These are phyloP conservation scores for Pygoscelis antarcticus DNA, from an alignment of 2,113 vertebrate species.

Conservation along the genomic window DNA sequence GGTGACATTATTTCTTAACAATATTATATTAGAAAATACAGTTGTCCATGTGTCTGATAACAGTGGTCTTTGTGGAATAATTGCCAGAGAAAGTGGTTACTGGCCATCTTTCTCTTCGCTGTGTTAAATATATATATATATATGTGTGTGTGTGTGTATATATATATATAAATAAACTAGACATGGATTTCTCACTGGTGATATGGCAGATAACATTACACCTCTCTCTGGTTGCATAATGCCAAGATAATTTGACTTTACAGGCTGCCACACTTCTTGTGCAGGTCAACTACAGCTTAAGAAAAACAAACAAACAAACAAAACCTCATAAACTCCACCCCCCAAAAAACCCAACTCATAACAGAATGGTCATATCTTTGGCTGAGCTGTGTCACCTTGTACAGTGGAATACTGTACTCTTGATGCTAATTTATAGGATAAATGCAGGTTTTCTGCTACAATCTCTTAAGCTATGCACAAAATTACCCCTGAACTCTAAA, in stretches of 20 bases:
- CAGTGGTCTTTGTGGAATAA: neutral
- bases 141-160: rapidly evolving
- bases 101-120: neutral
- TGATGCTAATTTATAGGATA: neutral
- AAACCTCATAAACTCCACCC: rapidly evolving
- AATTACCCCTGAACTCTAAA: neutral
- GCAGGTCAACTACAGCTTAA: neutral
- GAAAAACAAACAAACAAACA: neutral
- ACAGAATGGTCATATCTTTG: neutral
- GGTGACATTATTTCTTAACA: neutral
- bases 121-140: neutral
- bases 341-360: neutral
- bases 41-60: neutral
- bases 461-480: neutral
- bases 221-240: neutral
- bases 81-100: neutral
- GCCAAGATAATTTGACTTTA: neutral
- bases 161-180: neutral
- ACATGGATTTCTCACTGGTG: neutral
- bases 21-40: neutral
- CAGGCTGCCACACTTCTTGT: neutral
- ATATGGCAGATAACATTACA: neutral
- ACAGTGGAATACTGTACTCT: neutral
- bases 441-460: neutral
- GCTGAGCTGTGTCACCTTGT: neutral